Evolutionary conservation across 2,888 invertebrate genomes (phyloP), one percentile per base, ranked within the genome.

Genomic region (Drosophila pegasa): DNA sequence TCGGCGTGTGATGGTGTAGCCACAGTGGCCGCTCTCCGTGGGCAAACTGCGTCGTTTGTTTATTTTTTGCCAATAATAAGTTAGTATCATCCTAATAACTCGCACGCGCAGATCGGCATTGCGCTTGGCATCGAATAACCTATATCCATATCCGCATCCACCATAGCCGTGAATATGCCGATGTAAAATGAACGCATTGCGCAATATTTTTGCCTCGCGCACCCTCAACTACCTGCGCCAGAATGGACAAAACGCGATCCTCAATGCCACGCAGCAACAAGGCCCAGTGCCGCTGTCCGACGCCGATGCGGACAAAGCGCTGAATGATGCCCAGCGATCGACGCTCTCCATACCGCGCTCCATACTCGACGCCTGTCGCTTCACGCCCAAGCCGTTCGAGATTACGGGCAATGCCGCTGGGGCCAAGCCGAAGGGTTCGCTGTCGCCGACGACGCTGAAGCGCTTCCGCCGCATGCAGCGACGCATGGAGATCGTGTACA

Each of bases 241-340:
- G 57, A 89, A 90, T 87, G 91, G 90, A 57, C 90, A 90, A 50
- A 90, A 90, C 58, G 90, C 90, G n/a, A 81, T 90, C 54, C 76
- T 90, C 47, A 90, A 91, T 52, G 76, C 85, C 25, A 79, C 91
- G 14, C 90, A 91, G 16, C 87, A 74, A 18, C 79, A 75, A n/a
- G 55, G 65, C 1, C 37, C 72, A n/a, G 71, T 72, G 37, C 62
- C 81, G 43, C 20, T 75, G 47, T 51, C 75, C 16, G 77, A 71
- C 57, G 55, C 70, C n/a, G 66, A 76, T 47, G 40, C 55, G 33
- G 80, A 81, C 10, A 65, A 68, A 66, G 14, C 51, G 45, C 59
- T 85, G 50, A 87, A 71, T 16, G 61, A 71, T 40, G 51, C 52
- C 7, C 47, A 64, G 14, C 55, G 72, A 18, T 54, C 87, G 27